Conservation (phyloP, 2,113 vertebrate genomes). For the Cololabis saira region DNA sequence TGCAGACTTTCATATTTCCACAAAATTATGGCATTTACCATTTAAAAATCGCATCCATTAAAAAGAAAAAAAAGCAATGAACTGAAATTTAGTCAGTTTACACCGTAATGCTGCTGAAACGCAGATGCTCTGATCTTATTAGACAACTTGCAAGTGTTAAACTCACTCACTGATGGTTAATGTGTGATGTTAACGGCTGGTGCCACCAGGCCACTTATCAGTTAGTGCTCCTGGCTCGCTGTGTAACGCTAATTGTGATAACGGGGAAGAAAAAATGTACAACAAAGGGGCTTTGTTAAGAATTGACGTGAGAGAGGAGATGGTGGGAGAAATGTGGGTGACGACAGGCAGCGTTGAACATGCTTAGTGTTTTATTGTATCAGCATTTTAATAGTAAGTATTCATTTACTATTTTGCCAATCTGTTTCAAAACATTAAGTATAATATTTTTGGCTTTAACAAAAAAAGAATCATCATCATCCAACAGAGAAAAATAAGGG, state of each 20-base stretch:
- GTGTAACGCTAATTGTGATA: neutral
- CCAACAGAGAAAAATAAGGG: conserved; percentile 31
- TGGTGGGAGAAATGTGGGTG: no score
- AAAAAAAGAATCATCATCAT: conserved; percentile 31
- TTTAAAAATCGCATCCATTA: neutral
- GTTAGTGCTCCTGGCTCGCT: neutral
- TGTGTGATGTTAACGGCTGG: neutral
- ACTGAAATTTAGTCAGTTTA: neutral
- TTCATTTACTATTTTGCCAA: no score
- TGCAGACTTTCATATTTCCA: neutral
- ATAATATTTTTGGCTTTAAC: no score
- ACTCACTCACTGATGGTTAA: neutral
- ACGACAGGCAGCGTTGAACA: no score
- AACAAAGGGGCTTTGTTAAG: neutral
- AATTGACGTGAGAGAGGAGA: neutral
- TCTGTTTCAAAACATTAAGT: no score
- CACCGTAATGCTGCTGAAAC: neutral
- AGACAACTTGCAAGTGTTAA: neutral
- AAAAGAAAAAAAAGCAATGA: neutral
- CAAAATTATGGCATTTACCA: neutral
- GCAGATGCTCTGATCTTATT: neutral
- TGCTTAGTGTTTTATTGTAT: no score
- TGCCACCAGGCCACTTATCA: neutral
- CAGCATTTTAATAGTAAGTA: no score
- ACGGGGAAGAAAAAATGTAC: neutral